Base-by-base conservation (phyloP, 2,113 vertebrate species). In the Tretioscincus oriximinensis region DNA sequence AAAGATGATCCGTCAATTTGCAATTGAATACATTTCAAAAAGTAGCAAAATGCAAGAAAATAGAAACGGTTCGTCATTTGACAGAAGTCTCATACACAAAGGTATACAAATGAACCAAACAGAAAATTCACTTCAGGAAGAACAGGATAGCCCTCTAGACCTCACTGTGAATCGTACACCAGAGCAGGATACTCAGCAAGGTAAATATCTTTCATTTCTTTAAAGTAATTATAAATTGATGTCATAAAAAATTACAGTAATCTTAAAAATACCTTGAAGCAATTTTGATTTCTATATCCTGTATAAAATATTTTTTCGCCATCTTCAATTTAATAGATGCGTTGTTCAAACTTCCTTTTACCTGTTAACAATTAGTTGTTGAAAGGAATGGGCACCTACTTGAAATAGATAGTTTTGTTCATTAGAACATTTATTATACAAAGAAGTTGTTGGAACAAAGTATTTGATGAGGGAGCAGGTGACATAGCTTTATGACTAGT, bases 1-100 rank as follows among this genome's bases (percentile, higher is more conserved):
- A 94, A 99, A 97, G 93, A 99, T 99, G 98, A 98, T 99, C 89
- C 97, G 94, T 93, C 97, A 97, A 94, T 99, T 99, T 96, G 98
- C 98, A 69, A 96, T 97, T 94, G 98, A 99, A 94, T 99, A 99
- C 88, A 97, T 98, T 89, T 98, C 97, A 87, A 98, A 98, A 96
- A 99, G 96, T 95, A 95, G 94, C 94, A 97, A 97, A 92, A 95
- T 96, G 92, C 95, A 95, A 95, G 96, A 95, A 90, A 96, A 92
- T 88, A 95, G 95, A 93, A 97, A 96, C 88, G 96, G 95, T 95
- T 95, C 95, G 70, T 93, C 94, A 11, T 91, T 92, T 92, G 96
- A 95, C 89, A 89, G 94, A 89, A 93, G 94, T 91, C 94, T 96
- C 87, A 91, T 95, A 89, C 93, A 88, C 95, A 96, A 92, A 91